Percentiles rank a stretch among this genome's conserved stretches.
phyloP scores from a whole-genome alignment of 2,113 vertebrate species.

The Tiliqua scincoides region DNA sequence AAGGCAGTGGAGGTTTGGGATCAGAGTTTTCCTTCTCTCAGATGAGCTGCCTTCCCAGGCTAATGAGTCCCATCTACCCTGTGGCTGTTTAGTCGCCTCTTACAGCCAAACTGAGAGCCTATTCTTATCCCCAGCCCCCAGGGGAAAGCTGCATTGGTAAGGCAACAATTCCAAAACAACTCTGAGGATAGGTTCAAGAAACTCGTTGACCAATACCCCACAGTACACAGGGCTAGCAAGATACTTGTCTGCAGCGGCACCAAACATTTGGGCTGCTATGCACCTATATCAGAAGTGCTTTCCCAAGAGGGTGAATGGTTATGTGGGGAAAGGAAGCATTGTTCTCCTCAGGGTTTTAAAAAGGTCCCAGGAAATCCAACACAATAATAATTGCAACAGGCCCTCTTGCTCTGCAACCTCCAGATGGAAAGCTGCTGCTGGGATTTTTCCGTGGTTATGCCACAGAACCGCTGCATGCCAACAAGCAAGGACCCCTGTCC shows the following conservation, averaged over 20 bases:
- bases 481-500: background rate
- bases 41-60: too few relatives aligned
- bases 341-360: background rate
- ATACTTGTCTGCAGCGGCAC: background rate
- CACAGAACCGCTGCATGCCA: background rate
- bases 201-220: background rate
- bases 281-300: background rate
- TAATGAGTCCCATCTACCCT: too few relatives aligned
- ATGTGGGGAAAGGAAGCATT: background rate
- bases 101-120: too few relatives aligned
- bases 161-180: background rate
- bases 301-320: background rate
- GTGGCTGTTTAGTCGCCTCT: too few relatives aligned
- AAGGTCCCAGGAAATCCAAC: background rate
- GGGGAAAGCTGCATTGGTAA: background rate
- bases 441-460: background rate
- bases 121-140: too few relatives aligned
- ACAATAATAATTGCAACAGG: background rate
- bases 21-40: too few relatives aligned
- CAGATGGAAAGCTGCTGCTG: constrained; percentile 1
- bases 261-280: background rate
- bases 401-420: background rate
- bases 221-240: background rate
- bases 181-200: background rate
- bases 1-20: too few relatives aligned